Percentiles rank a stretch among this genome's conserved stretches.
Evolutionary conservation across 2,797 vertebrate species (phyloP).

Genomic region (Falco naumanni): DNA sequence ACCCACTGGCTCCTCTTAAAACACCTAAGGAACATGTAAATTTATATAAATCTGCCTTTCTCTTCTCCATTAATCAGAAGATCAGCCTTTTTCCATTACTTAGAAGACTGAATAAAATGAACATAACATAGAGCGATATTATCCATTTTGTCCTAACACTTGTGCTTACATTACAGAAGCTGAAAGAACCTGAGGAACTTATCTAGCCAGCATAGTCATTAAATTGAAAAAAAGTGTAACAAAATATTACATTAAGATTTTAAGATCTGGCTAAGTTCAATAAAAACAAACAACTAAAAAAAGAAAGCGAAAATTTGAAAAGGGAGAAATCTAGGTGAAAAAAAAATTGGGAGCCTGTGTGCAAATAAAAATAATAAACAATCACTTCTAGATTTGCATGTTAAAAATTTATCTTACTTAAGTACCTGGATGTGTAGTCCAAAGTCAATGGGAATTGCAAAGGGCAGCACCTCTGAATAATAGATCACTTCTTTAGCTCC

Average conservation of each 20-base stretch:
- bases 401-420: not conserved
- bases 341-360: not conserved
- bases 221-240: not conserved
- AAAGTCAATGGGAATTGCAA: conserved; percentile 1
- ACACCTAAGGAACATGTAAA: not conserved
- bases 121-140: not conserved
- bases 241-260: not conserved
- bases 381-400: not conserved
- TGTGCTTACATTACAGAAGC: not conserved
- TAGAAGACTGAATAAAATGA: conserved; percentile 44
- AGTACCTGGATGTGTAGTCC: not conserved
- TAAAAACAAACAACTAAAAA: not conserved
- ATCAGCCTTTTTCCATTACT: conserved; percentile 47
- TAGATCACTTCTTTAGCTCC: not conserved
- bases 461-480: conserved; percentile 12
- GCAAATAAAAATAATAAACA: not conserved
- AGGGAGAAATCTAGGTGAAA: not conserved
- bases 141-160: not conserved
- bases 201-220: not conserved
- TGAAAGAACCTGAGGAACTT: conserved; percentile 37
- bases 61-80: conserved; percentile 53
- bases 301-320: not conserved
- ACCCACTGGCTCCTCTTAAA: conserved; percentile 2
- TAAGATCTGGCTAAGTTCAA: not conserved
- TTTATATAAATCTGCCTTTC: conserved; percentile 52